Percentiles rank a stretch among this genome's conserved stretches.
These are phyloP conservation scores for Antitype chi DNA, from an alignment of 2,888 invertebrate genomes.

Conservation along the genomic window DNA sequence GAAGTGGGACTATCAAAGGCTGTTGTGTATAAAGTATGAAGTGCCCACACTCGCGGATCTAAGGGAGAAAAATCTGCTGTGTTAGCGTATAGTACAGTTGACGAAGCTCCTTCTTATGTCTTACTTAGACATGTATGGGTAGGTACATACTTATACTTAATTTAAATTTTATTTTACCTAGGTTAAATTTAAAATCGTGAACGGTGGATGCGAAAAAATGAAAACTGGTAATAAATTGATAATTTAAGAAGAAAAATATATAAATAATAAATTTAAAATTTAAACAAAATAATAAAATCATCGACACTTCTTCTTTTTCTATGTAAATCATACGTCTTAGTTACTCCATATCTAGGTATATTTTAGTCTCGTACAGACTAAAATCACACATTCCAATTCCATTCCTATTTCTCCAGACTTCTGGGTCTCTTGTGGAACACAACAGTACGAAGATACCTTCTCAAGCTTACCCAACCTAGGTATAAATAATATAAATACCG, in stretches of 20 bases:
- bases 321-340: background rate
- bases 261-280: no score
- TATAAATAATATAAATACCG: conserved; percentile 14
- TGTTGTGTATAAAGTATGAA: conserved; percentile 11
- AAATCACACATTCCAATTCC: background rate
- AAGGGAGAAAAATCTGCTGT: conserved; percentile 19
- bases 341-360: background rate
- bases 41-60: conserved; percentile 18
- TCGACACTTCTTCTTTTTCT: background rate
- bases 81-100: background rate
- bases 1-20: conserved; percentile 50
- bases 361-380: background rate
- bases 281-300: background rate
- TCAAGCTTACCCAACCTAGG: background rate
- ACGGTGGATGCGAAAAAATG: background rate
- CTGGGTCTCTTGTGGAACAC: background rate
- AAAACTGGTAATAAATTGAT: no score
- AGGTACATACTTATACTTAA: background rate
- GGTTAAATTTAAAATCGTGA: background rate
- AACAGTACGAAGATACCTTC: background rate
- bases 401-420: background rate
- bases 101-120: background rate
- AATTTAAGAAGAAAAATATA: no score
- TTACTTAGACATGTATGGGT: background rate
- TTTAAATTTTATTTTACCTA: background rate